Evolutionary conservation across 2,888 invertebrate species (phyloP), one percentile per base, ranked within the genome.

Genomic region (Epinotia brunnichana): DNA sequence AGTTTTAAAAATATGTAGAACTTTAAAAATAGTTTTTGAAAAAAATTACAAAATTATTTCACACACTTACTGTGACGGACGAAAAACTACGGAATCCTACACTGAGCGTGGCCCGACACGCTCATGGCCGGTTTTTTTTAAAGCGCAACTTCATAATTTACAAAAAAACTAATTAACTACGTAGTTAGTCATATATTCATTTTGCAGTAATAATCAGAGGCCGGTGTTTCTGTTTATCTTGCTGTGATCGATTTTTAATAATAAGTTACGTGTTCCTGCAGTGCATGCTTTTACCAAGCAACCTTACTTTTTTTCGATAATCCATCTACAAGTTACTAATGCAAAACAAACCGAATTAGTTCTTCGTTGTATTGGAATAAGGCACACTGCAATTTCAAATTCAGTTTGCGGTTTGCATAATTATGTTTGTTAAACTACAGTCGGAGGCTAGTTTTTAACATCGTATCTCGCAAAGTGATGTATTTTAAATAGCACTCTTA

Each of bases 331-430:
- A 4, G 24, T 57, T 29, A 7, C 57, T 7, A 57, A 13, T 29
- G 29, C 57, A 57, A 57, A 57, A 29, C 29, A 48, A 11, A 17
- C 2, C 29, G 4, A 29, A 17, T 51, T 63, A 17, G 13, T 29
- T 63, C 48, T n/a, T 48, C 11, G n/a, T 17, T 17, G 17, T 0
- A 29, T 63, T 63, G 63, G 35, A 35, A 51, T 29, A 63, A 29
- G 29, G 17, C 1, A 48, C 13, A n/a, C 3, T 63, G 19, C 29
- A 7, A 48, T 63, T 70, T 76, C 48, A 67, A 76, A 74, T 73
- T 64, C 13, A 51, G 63, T 63, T 63, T 24, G 51, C 13, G 51
- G n/a, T 17, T 4, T 51, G 17, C 13, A n/a, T 39, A 17, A 29
- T 63, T 51, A 63, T 63, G 29, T 63, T 51, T 51, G 63, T 51